Percentiles rank a stretch among this genome's conserved stretches.
phyloP scores from a whole-genome alignment of 2,113 vertebrate genomes.

The Sinocyclocheilus rhinocerous region DNA sequence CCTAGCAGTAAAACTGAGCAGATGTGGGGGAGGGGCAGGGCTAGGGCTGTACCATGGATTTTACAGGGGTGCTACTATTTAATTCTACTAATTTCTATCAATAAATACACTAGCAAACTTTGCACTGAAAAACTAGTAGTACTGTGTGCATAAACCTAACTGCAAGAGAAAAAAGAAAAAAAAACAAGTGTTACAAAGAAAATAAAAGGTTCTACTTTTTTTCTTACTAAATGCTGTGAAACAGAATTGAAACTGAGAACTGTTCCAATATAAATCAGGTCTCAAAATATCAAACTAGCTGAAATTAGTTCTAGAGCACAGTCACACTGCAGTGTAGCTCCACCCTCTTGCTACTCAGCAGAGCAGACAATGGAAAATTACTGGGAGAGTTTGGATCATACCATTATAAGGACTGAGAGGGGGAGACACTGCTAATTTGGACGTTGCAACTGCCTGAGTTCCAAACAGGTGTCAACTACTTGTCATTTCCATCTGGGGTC shows the following conservation, averaged over 20 bases:
- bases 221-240: neutral
- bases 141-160: neutral
- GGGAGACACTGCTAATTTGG: slow-evolving; percentile 23
- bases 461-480: neutral
- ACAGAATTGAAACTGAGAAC: neutral
- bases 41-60: slow-evolving; percentile 9
- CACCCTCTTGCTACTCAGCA: slow-evolving; percentile 62
- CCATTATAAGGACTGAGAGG: slow-evolving; percentile 63
- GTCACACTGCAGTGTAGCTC: slow-evolving; percentile 43
- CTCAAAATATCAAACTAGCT: neutral
- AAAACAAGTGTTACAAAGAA: neutral
- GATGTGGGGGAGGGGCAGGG: slow-evolving; percentile 17
- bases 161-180: too few relatives aligned
- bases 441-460: neutral
- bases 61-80: slow-evolving; percentile 1
- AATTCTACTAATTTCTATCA: neutral
- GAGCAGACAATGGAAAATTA: slow-evolving; percentile 61
- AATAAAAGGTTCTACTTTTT: neutral
- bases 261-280: neutral
- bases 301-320: neutral
- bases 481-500: neutral
- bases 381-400: slow-evolving; percentile 64
- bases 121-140: neutral
- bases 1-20: neutral
- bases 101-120: neutral